Evolutionary conservation across 64 coral and sea anemone genomes (phyloP).

Genomic region (Actinia equina): DNA sequence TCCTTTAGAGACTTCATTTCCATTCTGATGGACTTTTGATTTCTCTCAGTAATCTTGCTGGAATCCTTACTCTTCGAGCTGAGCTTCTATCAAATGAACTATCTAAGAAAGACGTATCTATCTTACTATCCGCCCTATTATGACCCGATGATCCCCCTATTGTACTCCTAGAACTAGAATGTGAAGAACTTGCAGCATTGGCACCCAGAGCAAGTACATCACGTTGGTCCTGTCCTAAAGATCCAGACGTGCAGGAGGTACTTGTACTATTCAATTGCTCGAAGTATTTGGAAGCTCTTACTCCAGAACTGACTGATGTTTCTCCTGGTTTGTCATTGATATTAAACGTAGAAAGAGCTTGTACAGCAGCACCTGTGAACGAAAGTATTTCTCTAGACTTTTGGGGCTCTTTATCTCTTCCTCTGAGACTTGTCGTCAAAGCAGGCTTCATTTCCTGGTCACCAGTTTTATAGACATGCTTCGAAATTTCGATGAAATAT

Average conservation of each 20-base stretch:
- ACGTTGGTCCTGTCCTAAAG: background rate
- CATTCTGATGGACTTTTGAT: conserved; percentile 79
- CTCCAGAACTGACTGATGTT: background rate
- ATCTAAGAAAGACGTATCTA: conserved; percentile 42
- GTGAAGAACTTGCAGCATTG: background rate
- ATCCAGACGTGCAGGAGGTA: background rate
- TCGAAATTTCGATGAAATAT: background rate
- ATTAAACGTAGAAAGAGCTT: conserved; percentile 35
- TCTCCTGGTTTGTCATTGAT: background rate
- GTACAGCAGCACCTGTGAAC: conserved; percentile 78
- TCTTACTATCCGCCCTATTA: conserved; percentile 5
- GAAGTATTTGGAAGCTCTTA: background rate
- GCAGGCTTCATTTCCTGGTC: background rate
- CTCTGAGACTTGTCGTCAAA: background rate
- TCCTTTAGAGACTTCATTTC: background rate
- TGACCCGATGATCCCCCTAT: background rate
- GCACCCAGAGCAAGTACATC: background rate
- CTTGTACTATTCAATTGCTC: background rate
- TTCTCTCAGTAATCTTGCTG: conserved; percentile 80
- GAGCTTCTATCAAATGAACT: conserved; percentile 13
- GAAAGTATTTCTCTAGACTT: conserved; percentile 68
- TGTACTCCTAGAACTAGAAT: background rate
- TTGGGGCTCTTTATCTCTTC: background rate
- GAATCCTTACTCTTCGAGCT: conserved; percentile 63
- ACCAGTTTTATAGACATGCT: background rate